Conservation (phyloP, 2,888 invertebrate genomes). For the Steromphala cineraria region DNA sequence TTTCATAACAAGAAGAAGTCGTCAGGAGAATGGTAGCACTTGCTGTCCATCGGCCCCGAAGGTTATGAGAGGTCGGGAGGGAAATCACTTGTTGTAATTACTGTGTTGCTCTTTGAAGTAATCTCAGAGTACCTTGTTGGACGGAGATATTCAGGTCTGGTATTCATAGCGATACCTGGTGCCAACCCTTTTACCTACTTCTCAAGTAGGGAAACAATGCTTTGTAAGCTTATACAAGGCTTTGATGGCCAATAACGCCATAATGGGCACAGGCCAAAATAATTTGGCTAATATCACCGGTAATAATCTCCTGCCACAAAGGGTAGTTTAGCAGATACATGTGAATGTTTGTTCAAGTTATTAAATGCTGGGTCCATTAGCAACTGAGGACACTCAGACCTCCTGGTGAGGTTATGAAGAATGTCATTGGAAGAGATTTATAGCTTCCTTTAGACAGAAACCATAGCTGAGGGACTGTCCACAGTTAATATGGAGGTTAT, state of each 20-base stretch:
- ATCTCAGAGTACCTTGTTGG: neutral
- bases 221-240: neutral
- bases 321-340: neutral
- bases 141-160: neutral
- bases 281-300: neutral
- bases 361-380: no score
- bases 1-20: neutral
- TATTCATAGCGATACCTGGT: neutral
- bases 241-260: neutral
- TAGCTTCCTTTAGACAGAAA: no score
- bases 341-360: no score
- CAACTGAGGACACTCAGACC: no score
- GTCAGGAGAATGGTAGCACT: conserved; percentile 14
- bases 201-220: neutral
- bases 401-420: no score
- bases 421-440: no score
- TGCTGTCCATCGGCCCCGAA: neutral
- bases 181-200: neutral
- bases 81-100: conserved; percentile 9
- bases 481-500: no score
- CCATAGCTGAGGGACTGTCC: no score
- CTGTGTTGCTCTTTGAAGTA: neutral
- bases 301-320: neutral
- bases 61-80: neutral
- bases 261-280: neutral